A percentile compares a stretch with the other conserved stretches of the same genome.
phyloP scores from a whole-genome alignment of 1,140 invertebrate genomes.

The Coptotermes formosanus region DNA sequence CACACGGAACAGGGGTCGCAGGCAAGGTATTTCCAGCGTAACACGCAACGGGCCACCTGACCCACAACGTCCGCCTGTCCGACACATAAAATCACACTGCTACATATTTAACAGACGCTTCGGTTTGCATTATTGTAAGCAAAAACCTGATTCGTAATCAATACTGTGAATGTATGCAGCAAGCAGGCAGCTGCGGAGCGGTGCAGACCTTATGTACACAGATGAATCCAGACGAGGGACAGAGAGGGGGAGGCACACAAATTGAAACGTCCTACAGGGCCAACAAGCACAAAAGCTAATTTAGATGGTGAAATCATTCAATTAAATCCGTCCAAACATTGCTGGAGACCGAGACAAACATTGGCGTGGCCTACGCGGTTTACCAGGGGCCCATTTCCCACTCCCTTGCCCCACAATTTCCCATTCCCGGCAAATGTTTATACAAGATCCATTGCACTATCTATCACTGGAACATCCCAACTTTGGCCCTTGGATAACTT shows the following conservation, averaged over 20 bases:
- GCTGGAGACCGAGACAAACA: constrained; percentile 31
- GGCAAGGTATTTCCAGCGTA: too few species aligned
- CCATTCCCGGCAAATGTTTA: constrained; percentile 5
- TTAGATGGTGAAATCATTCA: constrained; percentile 35
- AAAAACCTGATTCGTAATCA: constrained; percentile 12
- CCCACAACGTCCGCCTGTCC: background rate
- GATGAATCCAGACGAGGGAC: constrained; percentile 22
- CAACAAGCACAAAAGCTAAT: constrained; percentile 31
- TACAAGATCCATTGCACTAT: background rate
- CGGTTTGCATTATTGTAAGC: background rate
- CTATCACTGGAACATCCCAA: background rate
- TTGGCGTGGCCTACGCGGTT: constrained; percentile 10
- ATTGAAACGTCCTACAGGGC: constrained; percentile 20
- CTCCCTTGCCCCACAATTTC: background rate
- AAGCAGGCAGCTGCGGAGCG: background rate
- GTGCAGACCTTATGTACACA: constrained; percentile 27
- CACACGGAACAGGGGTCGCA: too few species aligned
- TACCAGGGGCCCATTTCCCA: background rate
- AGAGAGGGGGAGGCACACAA: constrained; percentile 12
- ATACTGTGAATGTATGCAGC: background rate
- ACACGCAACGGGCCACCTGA: background rate
- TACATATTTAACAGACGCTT: constrained; percentile 2
- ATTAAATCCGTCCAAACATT: constrained; percentile 33
- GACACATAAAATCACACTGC: background rate
- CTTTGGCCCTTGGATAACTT: background rate